Conservation (phyloP, 2,888 invertebrate genomes). For the Archaeoteleia sp. region DNA sequence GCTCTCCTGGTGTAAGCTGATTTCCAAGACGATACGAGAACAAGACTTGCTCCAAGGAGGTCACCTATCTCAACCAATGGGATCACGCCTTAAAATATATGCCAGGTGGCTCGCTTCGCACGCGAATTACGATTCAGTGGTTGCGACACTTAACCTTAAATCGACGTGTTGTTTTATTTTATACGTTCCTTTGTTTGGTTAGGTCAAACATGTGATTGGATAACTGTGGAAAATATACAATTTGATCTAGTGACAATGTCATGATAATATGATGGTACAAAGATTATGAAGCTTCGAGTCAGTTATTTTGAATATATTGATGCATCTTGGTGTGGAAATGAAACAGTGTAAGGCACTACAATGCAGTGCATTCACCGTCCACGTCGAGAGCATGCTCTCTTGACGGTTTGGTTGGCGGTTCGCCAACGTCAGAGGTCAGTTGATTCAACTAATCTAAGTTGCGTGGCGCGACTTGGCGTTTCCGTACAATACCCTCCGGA, state of each 20-base stretch:
- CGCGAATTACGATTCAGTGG: slow-evolving; percentile 39
- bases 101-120: slow-evolving; percentile 40
- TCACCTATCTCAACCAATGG: slow-evolving; percentile 31
- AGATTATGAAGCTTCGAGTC: too few species aligned
- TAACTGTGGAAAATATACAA: too few species aligned
- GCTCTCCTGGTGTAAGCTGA: slow-evolving; percentile 43
- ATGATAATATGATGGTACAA: too few species aligned
- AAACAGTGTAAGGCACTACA: slow-evolving; percentile 40
- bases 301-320: slow-evolving; percentile 14
- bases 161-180: background rate
- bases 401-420: slow-evolving; percentile 63
- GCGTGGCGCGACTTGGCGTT: slow-evolving; percentile 69
- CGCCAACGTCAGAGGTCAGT: slow-evolving; percentile 68
- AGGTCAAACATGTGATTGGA: too few species aligned
- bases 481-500: slow-evolving; percentile 55
- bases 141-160: slow-evolving; percentile 3
- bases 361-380: slow-evolving; percentile 43
- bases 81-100: slow-evolving; percentile 38
- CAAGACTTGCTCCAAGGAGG: slow-evolving; percentile 23
- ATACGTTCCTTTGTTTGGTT: too few species aligned
- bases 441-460: slow-evolving; percentile 73
- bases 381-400: slow-evolving; percentile 49
- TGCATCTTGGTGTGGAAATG: slow-evolving; percentile 13
- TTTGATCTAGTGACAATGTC: too few species aligned
- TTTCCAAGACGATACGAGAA: slow-evolving; percentile 43